Evolutionary conservation across 2,797 vertebrate genomes (phyloP).

Genomic region (Halcyon smyrnensis): DNA sequence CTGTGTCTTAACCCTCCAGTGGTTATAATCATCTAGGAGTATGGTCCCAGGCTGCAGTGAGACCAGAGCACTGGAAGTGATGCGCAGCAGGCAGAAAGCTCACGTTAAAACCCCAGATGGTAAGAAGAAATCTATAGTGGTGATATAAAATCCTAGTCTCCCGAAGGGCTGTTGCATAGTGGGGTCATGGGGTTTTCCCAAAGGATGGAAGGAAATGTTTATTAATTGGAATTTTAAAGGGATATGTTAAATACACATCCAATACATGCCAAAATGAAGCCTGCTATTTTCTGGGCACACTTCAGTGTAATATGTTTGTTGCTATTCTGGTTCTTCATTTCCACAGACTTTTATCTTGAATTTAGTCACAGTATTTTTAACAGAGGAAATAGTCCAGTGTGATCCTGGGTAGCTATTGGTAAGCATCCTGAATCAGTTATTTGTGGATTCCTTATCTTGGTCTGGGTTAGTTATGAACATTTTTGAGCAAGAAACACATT

Average conservation of each 20-base stretch:
- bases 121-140: neutral
- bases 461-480: neutral
- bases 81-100: neutral
- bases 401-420: neutral
- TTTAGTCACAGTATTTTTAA: neutral
- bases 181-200: rapidly evolving
- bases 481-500: neutral
- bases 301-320: neutral
- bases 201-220: neutral
- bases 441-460: neutral
- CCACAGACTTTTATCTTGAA: neutral
- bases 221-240: neutral
- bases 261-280: neutral
- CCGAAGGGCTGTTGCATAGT: rapidly evolving
- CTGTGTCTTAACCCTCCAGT: neutral
- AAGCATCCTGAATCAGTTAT: neutral
- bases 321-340: neutral
- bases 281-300: neutral
- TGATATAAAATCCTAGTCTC: neutral
- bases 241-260: neutral
- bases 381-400: neutral
- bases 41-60: rapidly evolving
- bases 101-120: rapidly evolving
- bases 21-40: neutral
- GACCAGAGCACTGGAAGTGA: neutral